Percentiles rank a stretch among this genome's conserved stretches.
phyloP scores from a whole-genome alignment of 2,113 vertebrate genomes.

The Pygoscelis adeliae region DNA sequence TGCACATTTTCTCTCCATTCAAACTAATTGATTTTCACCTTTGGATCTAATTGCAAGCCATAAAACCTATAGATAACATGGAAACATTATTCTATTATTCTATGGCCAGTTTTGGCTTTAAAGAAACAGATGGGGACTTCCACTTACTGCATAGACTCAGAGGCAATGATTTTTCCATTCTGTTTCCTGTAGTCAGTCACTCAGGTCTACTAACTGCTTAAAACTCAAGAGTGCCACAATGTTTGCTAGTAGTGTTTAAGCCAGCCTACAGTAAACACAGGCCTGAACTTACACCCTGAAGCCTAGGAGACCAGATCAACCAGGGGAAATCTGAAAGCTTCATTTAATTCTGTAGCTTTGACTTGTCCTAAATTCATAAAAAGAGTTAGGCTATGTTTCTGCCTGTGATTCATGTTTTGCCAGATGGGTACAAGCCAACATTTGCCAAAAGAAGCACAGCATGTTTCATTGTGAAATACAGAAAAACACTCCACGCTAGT shows the following conservation, averaged over 20 bases:
- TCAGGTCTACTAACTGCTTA: not conserved
- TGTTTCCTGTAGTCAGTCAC: not conserved
- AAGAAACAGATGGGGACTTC: not conserved
- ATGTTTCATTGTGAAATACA: not conserved
- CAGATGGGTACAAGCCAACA: not conserved
- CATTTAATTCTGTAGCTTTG: not conserved
- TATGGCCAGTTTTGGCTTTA: not conserved
- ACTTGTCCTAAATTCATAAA: not conserved
- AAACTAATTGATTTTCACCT: not conserved
- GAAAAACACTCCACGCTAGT: not conserved
- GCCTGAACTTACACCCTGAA: not conserved
- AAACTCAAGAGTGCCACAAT: not conserved
- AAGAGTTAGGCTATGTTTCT: not conserved
- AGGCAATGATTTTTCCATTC: not conserved
- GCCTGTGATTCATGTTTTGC: slow-evolving; percentile 11
- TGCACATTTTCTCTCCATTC: not conserved
- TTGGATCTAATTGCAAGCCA: not conserved
- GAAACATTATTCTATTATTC: not conserved
- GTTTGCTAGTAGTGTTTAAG: not conserved
- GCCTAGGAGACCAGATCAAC: not conserved
- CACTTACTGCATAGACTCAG: not conserved
- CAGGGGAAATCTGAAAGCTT: not conserved
- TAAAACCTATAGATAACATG: not conserved
- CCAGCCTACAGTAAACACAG: not conserved
- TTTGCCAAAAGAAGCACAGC: slow-evolving; percentile 11